Conservation (phyloP, 2,888 invertebrate species). For the Leuctra nigra region DNA sequence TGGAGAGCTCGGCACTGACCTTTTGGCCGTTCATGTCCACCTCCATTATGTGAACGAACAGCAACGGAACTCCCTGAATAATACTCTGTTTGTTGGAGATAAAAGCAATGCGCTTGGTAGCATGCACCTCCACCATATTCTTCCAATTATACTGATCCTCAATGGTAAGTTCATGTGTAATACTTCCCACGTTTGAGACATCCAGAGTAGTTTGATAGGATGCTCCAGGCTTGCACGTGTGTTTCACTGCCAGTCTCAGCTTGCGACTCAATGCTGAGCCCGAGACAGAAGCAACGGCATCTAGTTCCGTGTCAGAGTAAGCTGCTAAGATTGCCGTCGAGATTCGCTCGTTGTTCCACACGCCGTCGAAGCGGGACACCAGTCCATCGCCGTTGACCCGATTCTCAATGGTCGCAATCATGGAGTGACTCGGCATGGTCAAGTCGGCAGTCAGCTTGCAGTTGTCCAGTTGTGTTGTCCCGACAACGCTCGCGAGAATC, state of each 20-base stretch:
- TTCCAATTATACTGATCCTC: slow-evolving; percentile 20
- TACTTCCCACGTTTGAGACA: too few relatives aligned
- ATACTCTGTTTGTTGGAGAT: slow-evolving; percentile 21
- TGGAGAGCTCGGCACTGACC: slow-evolving; percentile 5
- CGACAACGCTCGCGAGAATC: slow-evolving; percentile 17
- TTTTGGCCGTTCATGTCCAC: slow-evolving; percentile 18
- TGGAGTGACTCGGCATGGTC: slow-evolving; percentile 14
- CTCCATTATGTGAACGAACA: slow-evolving; percentile 19
- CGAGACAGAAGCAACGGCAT: slow-evolving; percentile 9
- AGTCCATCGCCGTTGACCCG: slow-evolving; percentile 5
- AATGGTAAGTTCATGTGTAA: slow-evolving; percentile 16
- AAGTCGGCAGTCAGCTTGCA: slow-evolving; percentile 15
- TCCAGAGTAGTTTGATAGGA: too few relatives aligned
- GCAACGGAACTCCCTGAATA: too few relatives aligned
- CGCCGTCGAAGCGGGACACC: slow-evolving; percentile 10
- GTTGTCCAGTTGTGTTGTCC: slow-evolving; percentile 12
- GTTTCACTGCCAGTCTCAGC: slow-evolving; percentile 9
- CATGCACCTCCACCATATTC: slow-evolving; percentile 10
- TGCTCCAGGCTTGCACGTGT: slow-evolving; percentile 6
- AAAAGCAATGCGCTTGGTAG: slow-evolving; percentile 4
- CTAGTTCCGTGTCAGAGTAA: neutral
- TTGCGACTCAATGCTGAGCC: slow-evolving; percentile 14
- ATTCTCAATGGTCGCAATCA: slow-evolving; percentile 13
- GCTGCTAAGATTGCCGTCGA: neutral
- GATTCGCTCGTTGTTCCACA: slow-evolving; percentile 21